Evolutionary conservation across 1,140 invertebrate species (phyloP), one percentile per base, ranked within the genome.

Genomic region (Heliconius melpomene): DNA sequence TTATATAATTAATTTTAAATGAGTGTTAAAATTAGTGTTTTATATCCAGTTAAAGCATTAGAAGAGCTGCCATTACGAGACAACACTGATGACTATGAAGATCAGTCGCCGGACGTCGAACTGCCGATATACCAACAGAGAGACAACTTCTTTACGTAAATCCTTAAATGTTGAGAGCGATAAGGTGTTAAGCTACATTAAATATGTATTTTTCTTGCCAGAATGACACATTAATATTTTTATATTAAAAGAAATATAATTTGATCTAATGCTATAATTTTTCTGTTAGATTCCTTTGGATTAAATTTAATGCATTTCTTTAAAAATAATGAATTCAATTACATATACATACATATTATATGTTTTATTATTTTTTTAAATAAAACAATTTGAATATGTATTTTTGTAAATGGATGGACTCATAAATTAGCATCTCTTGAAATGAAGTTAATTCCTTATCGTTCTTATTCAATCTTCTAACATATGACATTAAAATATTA

Each of bases 101-200:
- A 97, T 87, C 94, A 95, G 32, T 94, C 93, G n/a, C 92, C 94
- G 7, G 96, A 96, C 78, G 95, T 96, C 32, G 94, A 95, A 82
- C 94, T 98, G 88, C 97, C 97, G 71, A 95, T 98, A 79, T 97
- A 97, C 88, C 97, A 98, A 91, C 97, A 98, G 93, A 95, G 97
- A 88, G 97, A 98, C 86, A 98, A 98, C 90, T 98, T 96, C 94
- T 97, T 97, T 87, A 97, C 97, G 85, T 98, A 96, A 88, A 85
- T 40, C 60, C 3, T 23, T 9, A 9, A 20, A 23, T 23, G 20
- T 8, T 52, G 18, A 23, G 54, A 66, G 23, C 60, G 60, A 66
- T 66, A 66, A 29, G 5, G n/a, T 29, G 23, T 66, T 26, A 66
- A 66, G 54, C n/a, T 60, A 52, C 54, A n/a, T 60, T 23, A 60